Conservation (phyloP, 2,113 vertebrate genomes). For the Equus przewalskii region DNA sequence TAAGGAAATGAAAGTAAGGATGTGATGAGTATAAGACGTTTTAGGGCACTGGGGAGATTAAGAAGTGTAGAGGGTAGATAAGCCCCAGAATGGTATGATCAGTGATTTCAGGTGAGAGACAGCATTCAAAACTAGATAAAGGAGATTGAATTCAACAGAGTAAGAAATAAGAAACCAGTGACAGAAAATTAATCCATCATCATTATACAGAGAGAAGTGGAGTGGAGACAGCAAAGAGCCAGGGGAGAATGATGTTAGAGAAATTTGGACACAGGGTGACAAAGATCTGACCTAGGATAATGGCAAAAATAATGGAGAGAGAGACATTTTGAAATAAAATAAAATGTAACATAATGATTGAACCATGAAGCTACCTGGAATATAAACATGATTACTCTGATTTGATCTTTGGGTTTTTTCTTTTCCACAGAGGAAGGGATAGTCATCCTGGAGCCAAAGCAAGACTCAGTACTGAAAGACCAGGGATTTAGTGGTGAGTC, state of each 20-base stretch:
- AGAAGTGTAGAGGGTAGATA: not conserved
- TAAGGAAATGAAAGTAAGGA: not conserved
- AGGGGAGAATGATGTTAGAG: not conserved
- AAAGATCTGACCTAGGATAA: not conserved
- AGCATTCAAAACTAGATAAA: not conserved
- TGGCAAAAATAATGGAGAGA: slow-evolving; percentile 12
- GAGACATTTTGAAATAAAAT: slow-evolving; percentile 18
- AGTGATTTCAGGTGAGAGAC: slow-evolving; percentile 4
- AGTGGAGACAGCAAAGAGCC: not conserved
- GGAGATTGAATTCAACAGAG: not conserved
- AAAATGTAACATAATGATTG: not conserved
- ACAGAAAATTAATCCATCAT: slow-evolving; percentile 13
- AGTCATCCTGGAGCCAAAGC: not conserved
- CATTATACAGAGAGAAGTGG: not conserved
- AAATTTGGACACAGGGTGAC: slow-evolving; percentile 15
- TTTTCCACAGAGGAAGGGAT: not conserved
- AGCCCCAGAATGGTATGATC: not conserved
- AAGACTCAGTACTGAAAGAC: not conserved
- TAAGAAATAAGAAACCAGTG: not conserved
- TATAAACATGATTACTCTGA: not conserved
- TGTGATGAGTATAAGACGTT: not conserved
- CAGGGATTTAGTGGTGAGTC: not conserved
- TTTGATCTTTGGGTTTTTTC: not conserved
- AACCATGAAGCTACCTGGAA: not conserved
- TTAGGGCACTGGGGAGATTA: not conserved